Evolutionary conservation across 2,888 invertebrate species (phyloP).

Genomic region (Andrena marginata): DNA sequence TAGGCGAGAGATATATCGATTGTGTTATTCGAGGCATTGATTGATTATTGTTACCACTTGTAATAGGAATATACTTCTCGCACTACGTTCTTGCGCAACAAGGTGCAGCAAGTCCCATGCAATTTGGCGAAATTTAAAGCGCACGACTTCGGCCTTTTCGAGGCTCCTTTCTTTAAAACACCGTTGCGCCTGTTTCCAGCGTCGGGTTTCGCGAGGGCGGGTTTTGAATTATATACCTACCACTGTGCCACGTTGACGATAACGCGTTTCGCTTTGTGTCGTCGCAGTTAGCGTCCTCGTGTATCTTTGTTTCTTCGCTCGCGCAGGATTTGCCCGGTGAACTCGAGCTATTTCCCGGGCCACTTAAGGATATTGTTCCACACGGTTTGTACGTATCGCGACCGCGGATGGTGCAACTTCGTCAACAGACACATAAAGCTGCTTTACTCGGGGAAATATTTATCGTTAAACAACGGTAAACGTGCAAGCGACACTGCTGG

Average conservation of each 20-base stretch:
- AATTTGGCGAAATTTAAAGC: constrained; percentile 29
- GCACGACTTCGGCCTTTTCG: neutral
- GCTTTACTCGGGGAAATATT: constrained; percentile 30
- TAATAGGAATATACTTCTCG: neutral
- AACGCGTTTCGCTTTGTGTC: constrained; percentile 20
- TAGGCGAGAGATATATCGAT: no score
- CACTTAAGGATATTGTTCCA: constrained; percentile 44
- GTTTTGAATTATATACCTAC: constrained; percentile 28
- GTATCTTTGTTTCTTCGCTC: constrained; percentile 24
- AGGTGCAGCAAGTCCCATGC: neutral
- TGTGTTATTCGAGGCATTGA: no score
- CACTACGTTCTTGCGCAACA: constrained; percentile 2
- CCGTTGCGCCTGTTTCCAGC: constrained; percentile 2
- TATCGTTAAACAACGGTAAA: constrained; percentile 36
- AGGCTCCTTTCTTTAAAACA: neutral
- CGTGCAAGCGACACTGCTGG: constrained; percentile 29
- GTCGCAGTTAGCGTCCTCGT: neutral
- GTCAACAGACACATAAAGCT: constrained; percentile 25
- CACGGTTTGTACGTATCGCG: constrained; percentile 20
- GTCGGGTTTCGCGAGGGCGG: constrained; percentile 3
- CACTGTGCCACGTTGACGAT: constrained; percentile 16
- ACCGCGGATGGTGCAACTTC: constrained; percentile 22
- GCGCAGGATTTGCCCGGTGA: neutral
- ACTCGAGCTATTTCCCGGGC: constrained; percentile 17
- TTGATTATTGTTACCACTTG: no score